Conservation (phyloP, 2,113 vertebrate genomes). For the Scalopus aquaticus region DNA sequence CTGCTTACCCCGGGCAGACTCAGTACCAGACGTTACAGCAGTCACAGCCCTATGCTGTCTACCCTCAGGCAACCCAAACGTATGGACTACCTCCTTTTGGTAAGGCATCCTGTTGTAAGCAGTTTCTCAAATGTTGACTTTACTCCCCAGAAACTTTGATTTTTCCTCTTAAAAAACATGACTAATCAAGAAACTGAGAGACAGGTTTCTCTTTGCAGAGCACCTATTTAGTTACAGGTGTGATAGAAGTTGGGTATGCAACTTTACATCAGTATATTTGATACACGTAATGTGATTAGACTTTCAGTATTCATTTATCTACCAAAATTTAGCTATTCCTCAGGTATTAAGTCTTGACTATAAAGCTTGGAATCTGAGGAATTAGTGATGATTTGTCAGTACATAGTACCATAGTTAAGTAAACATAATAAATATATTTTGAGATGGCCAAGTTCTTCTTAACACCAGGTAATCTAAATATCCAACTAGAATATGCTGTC, state of each 20-base stretch:
- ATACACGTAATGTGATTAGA: not conserved
- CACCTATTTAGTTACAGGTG: not conserved
- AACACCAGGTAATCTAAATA: conserved; percentile 14
- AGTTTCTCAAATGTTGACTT: conserved; percentile 22
- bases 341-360: not conserved
- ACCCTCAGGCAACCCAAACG: conserved; percentile 94
- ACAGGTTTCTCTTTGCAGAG: not conserved
- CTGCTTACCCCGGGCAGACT: conserved; percentile 91
- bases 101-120: conserved; percentile 81
- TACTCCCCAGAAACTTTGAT: not conserved
- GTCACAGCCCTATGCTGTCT: conserved; percentile 92
- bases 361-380: conserved; percentile 11
- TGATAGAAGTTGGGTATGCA: not conserved
- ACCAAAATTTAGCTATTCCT: conserved; percentile 21
- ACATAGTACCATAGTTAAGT: not conserved
- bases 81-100: conserved; percentile 99
- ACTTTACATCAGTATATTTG: not conserved
- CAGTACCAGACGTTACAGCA: conserved; percentile 93
- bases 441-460: conserved; percentile 30
- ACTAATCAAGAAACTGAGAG: not conserved
- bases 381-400: not conserved
- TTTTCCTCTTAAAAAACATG: not conserved
- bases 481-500: not conserved
- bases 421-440: conserved; percentile 38
- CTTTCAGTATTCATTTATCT: not conserved